phyloP scores from a whole-genome alignment of 2,113 vertebrate species.

The Pedetes capensis region DNA sequence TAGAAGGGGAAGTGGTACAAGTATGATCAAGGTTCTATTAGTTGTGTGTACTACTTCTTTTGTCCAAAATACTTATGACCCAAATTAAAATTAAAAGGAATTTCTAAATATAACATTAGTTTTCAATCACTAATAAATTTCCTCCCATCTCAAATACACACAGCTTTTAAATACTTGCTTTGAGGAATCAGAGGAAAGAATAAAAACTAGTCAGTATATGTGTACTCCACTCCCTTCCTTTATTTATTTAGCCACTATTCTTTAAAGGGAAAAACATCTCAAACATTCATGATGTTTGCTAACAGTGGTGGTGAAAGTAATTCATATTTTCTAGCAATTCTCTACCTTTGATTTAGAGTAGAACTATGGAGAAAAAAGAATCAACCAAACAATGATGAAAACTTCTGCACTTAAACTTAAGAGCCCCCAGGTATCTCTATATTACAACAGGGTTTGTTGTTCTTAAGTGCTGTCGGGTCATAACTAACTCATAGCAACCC shows the following conservation, averaged over 20 bases:
- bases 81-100: constrained; percentile 45
- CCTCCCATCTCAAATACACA: background rate
- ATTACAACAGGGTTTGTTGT: background rate
- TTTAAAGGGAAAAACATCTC: background rate
- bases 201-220: background rate
- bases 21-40: background rate
- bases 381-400: constrained; percentile 40
- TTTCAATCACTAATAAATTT: constrained; percentile 17
- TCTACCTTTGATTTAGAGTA: constrained; percentile 26
- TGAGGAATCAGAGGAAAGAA: constrained; percentile 14
- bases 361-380: constrained; percentile 3
- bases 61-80: background rate
- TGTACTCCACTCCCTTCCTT: background rate
- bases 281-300: background rate
- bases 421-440: background rate
- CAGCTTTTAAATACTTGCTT: background rate
- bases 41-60: background rate
- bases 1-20: background rate
- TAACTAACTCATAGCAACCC: too few species aligned
- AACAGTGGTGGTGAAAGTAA: background rate
- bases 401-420: background rate
- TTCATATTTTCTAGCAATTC: background rate
- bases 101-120: constrained; percentile 29
- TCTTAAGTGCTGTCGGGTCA: too few species aligned
- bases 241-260: background rate